These are phyloP conservation scores for Ammodytes marinus DNA, from an alignment of 2,113 vertebrate species.

Conservation along the genomic window DNA sequence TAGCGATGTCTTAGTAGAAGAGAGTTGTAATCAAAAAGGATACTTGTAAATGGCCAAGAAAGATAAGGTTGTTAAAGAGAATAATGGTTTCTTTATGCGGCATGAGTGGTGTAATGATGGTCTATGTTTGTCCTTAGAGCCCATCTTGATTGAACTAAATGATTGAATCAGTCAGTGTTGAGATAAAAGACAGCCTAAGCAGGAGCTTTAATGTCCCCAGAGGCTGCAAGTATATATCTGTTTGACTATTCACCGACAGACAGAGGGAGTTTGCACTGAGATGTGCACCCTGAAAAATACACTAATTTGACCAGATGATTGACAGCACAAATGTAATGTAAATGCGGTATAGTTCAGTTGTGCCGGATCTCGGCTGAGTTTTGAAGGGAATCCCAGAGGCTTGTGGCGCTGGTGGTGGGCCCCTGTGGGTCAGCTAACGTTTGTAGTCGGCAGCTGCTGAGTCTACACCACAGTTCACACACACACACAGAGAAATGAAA, in stretches of 20 bases:
- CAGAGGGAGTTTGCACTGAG: slow-evolving; percentile 6
- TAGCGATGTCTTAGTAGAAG: slow-evolving; percentile 21
- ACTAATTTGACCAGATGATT: slow-evolving; percentile 35
- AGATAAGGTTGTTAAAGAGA: slow-evolving; percentile 32
- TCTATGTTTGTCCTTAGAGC: neutral
- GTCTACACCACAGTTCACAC: neutral
- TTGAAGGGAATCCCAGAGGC: slow-evolving; percentile 24
- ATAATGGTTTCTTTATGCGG: slow-evolving; percentile 33
- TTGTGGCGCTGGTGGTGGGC: neutral
- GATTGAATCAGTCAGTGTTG: slow-evolving; percentile 26
- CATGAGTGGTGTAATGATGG: slow-evolving; percentile 20
- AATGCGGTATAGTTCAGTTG: neutral
- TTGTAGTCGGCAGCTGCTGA: slow-evolving; percentile 40
- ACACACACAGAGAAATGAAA: neutral
- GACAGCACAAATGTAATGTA: slow-evolving; percentile 17
- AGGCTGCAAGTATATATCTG: neutral
- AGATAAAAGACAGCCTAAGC: slow-evolving; percentile 36
- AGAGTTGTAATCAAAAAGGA: slow-evolving; percentile 43
- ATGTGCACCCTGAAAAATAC: slow-evolving; percentile 9
- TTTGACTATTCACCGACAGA: slow-evolving; percentile 9
- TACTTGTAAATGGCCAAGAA: slow-evolving; percentile 30
- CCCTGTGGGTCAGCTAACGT: slow-evolving; percentile 25
- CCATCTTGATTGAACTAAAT: slow-evolving; percentile 7
- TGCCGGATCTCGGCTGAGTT: slow-evolving; percentile 3
- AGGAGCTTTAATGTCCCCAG: slow-evolving; percentile 16